These are phyloP conservation scores for Regulus satrapa DNA, from an alignment of 2,113 vertebrate species.

Conservation along the genomic window DNA sequence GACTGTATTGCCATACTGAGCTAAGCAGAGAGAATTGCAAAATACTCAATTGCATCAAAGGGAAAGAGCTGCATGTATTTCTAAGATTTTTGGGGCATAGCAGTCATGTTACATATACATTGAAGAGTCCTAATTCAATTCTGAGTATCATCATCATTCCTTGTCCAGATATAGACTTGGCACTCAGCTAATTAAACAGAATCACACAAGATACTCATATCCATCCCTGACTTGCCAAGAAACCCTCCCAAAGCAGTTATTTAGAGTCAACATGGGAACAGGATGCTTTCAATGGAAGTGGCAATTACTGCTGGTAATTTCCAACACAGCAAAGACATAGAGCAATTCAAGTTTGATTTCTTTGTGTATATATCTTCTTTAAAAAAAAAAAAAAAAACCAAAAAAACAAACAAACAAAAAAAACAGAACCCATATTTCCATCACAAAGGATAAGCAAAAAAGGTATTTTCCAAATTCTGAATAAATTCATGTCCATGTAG, in stretches of 20 bases:
- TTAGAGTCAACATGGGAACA: not conserved
- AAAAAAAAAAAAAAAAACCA: too few relatives aligned
- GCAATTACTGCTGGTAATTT: not conserved
- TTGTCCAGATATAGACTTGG: not conserved
- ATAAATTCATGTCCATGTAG: not conserved
- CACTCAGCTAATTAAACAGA: not conserved
- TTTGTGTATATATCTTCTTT: not conserved
- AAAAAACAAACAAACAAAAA: too few relatives aligned
- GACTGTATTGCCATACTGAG: not conserved
- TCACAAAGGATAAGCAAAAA: constrained; percentile 9
- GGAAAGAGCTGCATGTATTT: not conserved
- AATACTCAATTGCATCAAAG: not conserved
- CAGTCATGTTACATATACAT: not conserved
- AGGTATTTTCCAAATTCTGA: not conserved
- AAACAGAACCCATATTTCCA: not conserved
- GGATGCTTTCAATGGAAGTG: not conserved
- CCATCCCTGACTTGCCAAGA: not conserved
- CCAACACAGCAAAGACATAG: not conserved
- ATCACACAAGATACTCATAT: not conserved
- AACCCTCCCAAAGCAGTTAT: not conserved
- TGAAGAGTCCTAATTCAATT: not conserved
- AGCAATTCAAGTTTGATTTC: not conserved
- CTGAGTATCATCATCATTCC: not conserved
- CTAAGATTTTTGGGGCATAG: not conserved
- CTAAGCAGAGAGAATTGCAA: not conserved